Base-by-base conservation (phyloP, 1,140 invertebrate species). In the Trinorchestia longiramus region DNA sequence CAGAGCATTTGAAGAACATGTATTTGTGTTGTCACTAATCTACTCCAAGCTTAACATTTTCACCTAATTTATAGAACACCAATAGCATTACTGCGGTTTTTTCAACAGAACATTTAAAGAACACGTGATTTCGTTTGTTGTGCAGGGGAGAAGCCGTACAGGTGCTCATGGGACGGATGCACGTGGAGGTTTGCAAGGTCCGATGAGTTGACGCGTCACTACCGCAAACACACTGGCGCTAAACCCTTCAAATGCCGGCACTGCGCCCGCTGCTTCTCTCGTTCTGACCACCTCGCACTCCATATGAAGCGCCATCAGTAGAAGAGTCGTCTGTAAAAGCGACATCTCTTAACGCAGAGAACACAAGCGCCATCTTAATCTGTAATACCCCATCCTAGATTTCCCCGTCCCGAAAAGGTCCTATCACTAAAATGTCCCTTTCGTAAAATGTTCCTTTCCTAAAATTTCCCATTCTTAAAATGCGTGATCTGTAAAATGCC, bases 161-260 rank as follows among this genome's bases (percentile, higher is more conserved):
- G 96, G 36, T 97, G 97, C 96, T 97, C 97, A 95, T 97, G 97
- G 96, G 97, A 97, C 42, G 97, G 96, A 43, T 97, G 97, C 92
- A 53, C 47, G 42, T 97, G 96, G 97, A 96, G 95, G 57, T 97
- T 97, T 95, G 96, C 96, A 23, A 44, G 96, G 43, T 97, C 97
- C 0, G 97, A 97, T 77, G 96, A 97, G 90, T 96, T 97, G 45
- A 97, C 97, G 43, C 57, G 97, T 17, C 96, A 97, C 95, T 95
- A 95, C 95, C 88, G 97, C 43, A 97, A 97, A 96, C 97, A 97
- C 97, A 97, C 97, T 0, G 97, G 97, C 43, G 97, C 97, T 96
- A 97, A 97, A 96, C 97, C 97, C 91, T 97, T 97, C 97, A 97
- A 97, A 96, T 97, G 97, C 96, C 97, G 97, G 90, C 97, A 97